Conservation (phyloP, 2,888 invertebrate species). For the Habrosyne pyritoides region DNA sequence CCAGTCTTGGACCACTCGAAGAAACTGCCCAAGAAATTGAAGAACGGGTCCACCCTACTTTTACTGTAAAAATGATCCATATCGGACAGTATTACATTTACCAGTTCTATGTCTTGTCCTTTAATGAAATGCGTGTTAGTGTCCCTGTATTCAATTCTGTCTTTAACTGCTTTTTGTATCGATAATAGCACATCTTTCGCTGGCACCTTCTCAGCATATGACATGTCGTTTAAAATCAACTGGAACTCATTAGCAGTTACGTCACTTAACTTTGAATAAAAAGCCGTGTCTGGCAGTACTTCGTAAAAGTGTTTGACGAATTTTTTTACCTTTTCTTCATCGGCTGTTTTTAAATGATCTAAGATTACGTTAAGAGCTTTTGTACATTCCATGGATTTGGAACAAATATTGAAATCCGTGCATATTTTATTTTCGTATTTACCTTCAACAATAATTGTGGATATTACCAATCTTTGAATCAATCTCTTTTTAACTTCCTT, state of each 20-base stretch:
- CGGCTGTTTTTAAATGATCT: slow-evolving; percentile 33
- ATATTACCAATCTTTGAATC: slow-evolving; percentile 47
- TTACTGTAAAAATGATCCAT: slow-evolving; percentile 59
- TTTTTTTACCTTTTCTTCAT: slow-evolving; percentile 39
- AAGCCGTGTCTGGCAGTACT: slow-evolving; percentile 38
- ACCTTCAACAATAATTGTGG: slow-evolving; percentile 48
- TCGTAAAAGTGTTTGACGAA: slow-evolving; percentile 35
- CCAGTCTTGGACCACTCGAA: slow-evolving; percentile 41
- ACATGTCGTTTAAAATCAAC: slow-evolving; percentile 62
- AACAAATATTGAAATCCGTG: slow-evolving; percentile 47
- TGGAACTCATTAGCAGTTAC: slow-evolving; percentile 52
- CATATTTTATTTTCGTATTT: slow-evolving; percentile 55
- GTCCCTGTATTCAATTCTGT: slow-evolving; percentile 37
- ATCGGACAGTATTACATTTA: slow-evolving; percentile 62
- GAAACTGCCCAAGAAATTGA: slow-evolving; percentile 44
- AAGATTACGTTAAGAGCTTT: slow-evolving; percentile 47
- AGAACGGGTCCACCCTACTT: slow-evolving; percentile 46
- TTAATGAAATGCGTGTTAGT: slow-evolving; percentile 23
- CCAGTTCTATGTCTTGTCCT: slow-evolving; percentile 50
- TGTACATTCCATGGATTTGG: slow-evolving; percentile 47
- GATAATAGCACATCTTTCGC: slow-evolving; percentile 48
- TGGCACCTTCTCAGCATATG: slow-evolving; percentile 47
- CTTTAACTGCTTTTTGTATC: slow-evolving; percentile 46
- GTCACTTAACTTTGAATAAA: slow-evolving; percentile 48
- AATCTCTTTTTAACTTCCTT: slow-evolving; percentile 38